Percentiles rank a stretch among this genome's conserved stretches.
These are phyloP conservation scores for Chloroceryle amazona DNA, from an alignment of 2,797 vertebrate species.

Conservation along the genomic window DNA sequence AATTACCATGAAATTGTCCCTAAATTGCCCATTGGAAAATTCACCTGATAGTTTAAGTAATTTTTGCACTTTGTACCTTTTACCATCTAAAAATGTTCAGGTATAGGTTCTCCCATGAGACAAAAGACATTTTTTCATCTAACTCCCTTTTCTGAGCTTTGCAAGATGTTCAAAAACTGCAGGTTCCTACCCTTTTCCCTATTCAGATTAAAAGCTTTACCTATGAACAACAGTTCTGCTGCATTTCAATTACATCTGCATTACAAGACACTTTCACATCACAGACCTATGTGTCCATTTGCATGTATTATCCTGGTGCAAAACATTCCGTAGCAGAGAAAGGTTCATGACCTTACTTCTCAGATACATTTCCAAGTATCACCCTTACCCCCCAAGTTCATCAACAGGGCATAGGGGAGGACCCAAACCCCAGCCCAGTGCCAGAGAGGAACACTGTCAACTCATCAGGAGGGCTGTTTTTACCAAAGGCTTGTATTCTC, in stretches of 20 bases:
- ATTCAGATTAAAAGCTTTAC: background rate
- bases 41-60: background rate
- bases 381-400: background rate
- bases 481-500: background rate
- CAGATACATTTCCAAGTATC: background rate
- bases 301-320: background rate
- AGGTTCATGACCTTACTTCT: background rate
- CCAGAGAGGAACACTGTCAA: background rate
- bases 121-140: background rate
- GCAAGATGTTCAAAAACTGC: background rate
- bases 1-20: background rate
- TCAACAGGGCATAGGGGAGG: background rate
- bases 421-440: accelerated
- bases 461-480: background rate
- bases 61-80: background rate
- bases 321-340: background rate
- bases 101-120: background rate
- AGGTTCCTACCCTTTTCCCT: background rate
- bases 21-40: background rate
- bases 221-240: background rate
- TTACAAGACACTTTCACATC: background rate
- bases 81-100: background rate
- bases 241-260: background rate
- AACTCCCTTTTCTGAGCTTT: background rate
- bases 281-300: background rate